These are phyloP conservation scores for Plagodis pulveraria DNA, from an alignment of 2,888 invertebrate genomes.

Conservation along the genomic window DNA sequence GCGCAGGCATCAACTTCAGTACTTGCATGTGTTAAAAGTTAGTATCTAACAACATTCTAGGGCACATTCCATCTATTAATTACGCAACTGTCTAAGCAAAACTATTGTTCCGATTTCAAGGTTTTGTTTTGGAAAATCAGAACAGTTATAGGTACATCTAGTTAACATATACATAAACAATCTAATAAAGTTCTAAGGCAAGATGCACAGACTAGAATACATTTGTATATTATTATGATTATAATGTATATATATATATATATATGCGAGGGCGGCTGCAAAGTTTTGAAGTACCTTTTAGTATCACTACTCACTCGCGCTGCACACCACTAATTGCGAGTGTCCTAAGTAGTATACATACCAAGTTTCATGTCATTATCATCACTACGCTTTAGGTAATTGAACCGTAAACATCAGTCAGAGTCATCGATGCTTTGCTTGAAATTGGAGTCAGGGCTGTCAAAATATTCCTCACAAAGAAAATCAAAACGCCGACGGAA, in stretches of 20 bases:
- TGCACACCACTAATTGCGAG: too few species aligned
- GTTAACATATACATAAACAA: slow-evolving; percentile 7
- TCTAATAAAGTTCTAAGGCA: slow-evolving; percentile 5
- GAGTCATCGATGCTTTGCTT: too few species aligned
- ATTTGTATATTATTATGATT: background rate
- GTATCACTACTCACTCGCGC: too few species aligned
- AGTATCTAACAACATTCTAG: slow-evolving; percentile 74
- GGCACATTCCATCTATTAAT: slow-evolving; percentile 45
- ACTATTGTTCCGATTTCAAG: slow-evolving; percentile 19
- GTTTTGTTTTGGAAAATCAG: slow-evolving; percentile 15
- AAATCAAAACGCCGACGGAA: too few species aligned
- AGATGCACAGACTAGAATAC: slow-evolving; percentile 16
- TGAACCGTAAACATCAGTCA: too few species aligned
- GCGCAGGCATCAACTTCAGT: slow-evolving; percentile 63
- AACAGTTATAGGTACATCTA: slow-evolving; percentile 5
- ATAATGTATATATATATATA: background rate
- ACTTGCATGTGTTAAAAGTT: slow-evolving; percentile 64
- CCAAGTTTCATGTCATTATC: too few species aligned
- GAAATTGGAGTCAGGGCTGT: too few species aligned
- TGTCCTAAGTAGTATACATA: too few species aligned
- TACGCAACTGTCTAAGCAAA: slow-evolving; percentile 47
- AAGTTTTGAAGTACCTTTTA: too few species aligned
- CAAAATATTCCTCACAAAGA: too few species aligned
- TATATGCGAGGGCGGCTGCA: too few species aligned
- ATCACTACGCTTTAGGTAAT: too few species aligned